Evolutionary conservation across 2,113 vertebrate species (phyloP).

Genomic region (Lichenostomus cassidix): DNA sequence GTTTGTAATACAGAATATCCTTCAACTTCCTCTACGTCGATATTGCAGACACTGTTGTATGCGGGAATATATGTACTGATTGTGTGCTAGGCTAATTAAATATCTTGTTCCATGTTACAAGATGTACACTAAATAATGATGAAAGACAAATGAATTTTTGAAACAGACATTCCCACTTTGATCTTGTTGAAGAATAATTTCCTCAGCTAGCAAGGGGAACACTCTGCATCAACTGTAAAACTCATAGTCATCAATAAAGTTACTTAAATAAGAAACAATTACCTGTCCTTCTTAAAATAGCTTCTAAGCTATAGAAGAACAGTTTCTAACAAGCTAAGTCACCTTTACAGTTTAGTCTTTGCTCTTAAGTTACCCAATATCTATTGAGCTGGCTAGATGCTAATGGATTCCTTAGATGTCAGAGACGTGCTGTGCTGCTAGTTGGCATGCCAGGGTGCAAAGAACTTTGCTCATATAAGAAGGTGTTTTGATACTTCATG

Average conservation of each 20-base stretch:
- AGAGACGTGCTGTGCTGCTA: background rate
- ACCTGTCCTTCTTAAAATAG: background rate
- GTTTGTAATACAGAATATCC: constrained; percentile 8
- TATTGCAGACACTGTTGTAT: background rate
- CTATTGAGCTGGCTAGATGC: background rate
- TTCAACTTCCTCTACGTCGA: background rate
- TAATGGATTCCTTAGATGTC: background rate
- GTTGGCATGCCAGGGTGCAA: background rate
- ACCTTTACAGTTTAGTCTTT: background rate
- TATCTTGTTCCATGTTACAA: background rate
- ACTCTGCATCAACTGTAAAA: background rate
- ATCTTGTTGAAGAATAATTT: background rate
- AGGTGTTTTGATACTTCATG: background rate
- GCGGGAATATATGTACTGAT: background rate
- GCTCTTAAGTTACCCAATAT: background rate
- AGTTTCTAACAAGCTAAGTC: background rate
- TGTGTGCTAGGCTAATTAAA: background rate
- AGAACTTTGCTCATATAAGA: background rate
- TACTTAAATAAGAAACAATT: background rate
- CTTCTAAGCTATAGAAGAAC: background rate
- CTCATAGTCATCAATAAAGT: background rate
- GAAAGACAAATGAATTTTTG: background rate
- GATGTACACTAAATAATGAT: background rate
- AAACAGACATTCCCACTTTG: background rate
- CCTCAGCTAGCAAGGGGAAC: background rate